phyloP scores from a whole-genome alignment of 2,797 vertebrate genomes.

The Notamacropus eugenii region DNA sequence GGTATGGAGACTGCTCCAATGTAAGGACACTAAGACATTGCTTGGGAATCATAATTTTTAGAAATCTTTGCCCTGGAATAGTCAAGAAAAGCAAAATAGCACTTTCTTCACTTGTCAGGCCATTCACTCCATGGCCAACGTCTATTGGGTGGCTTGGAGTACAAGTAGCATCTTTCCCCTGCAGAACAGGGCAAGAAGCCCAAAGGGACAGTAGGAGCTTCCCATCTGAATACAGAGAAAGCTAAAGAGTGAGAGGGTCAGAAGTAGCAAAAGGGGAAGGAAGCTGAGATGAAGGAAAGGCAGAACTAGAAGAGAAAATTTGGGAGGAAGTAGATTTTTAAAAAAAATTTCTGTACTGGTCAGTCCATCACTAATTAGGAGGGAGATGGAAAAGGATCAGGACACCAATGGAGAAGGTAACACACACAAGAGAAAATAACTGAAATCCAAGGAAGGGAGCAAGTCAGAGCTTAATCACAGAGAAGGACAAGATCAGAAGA shows the following conservation, averaged over 20 bases:
- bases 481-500: constrained; percentile 13
- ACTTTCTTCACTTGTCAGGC: neutral
- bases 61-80: neutral
- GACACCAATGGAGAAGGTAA: neutral
- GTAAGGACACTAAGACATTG: neutral
- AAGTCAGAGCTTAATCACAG: neutral
- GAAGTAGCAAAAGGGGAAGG: constrained; percentile 18
- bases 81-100: neutral
- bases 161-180: neutral
- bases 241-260: constrained; percentile 19
- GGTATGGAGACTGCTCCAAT: neutral
- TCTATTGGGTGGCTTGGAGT: neutral
- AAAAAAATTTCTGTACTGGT: neutral
- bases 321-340: constrained; percentile 6
- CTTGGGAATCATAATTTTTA: constrained; percentile 7
- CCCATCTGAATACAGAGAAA: neutral
- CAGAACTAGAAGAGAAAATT: constrained; percentile 37
- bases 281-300: neutral
- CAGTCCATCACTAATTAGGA: neutral
- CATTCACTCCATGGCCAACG: neutral
- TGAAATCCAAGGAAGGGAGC: neutral
- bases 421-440: neutral
- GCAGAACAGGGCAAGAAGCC: neutral
- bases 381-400: constrained; percentile 27
- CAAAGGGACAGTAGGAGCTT: neutral